Conservation (phyloP, 2,797 vertebrate genomes). For the Anisognathus igniventris region DNA sequence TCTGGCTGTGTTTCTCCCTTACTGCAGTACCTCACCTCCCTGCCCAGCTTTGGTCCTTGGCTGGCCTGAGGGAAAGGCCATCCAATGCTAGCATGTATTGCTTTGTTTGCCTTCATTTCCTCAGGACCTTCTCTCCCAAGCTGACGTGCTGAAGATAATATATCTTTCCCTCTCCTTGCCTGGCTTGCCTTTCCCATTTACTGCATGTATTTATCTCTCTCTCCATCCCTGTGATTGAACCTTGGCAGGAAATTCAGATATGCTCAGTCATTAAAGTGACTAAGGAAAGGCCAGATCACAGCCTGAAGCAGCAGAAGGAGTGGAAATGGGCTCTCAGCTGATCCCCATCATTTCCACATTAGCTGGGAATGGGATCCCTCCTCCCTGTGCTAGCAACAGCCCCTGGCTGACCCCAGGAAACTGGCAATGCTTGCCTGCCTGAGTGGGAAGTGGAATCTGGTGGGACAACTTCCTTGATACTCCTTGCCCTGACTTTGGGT, state of each 20-base stretch:
- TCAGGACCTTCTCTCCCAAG: not conserved
- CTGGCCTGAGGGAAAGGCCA: not conserved
- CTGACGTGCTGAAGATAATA: not conserved
- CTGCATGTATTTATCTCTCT: not conserved
- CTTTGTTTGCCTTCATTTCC: not conserved
- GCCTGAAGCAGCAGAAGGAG: not conserved
- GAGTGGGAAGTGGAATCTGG: not conserved
- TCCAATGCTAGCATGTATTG: not conserved
- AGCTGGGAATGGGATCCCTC: not conserved
- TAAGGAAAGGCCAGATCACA: not conserved
- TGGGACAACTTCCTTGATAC: not conserved
- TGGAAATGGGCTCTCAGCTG: not conserved
- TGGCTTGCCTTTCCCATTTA: not conserved
- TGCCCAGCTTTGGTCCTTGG: not conserved
- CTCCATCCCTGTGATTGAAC: constrained; percentile 28
- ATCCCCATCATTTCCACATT: not conserved
- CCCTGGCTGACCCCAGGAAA: not conserved
- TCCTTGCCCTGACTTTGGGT: not conserved
- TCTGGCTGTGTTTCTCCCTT: not conserved
- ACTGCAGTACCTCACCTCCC: not conserved
- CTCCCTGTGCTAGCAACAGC: not conserved
- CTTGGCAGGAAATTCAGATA: constrained; percentile 14
- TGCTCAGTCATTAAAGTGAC: not conserved
- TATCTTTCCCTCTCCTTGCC: not conserved
- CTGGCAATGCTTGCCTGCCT: accelerated